Evolutionary conservation across 2,888 invertebrate genomes (phyloP).

Genomic region (Galerucella pusilla): DNA sequence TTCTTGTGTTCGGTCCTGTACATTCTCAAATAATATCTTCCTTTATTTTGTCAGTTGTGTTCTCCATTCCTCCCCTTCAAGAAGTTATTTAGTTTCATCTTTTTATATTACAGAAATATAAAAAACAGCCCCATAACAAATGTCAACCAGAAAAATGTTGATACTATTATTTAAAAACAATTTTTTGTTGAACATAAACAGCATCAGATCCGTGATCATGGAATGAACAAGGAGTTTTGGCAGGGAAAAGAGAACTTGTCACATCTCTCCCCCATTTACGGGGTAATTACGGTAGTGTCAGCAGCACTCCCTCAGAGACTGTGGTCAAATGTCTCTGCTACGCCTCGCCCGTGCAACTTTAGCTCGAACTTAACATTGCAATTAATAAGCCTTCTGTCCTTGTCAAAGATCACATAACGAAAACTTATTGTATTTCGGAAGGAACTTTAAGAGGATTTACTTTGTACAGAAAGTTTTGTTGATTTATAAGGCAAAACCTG

Average conservation of each 20-base stretch:
- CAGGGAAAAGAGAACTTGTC: slow-evolving; percentile 17
- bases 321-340: slow-evolving; percentile 48
- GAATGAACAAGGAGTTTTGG: neutral
- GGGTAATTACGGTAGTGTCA: slow-evolving; percentile 56
- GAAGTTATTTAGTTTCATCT: too few relatives aligned
- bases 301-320: slow-evolving; percentile 54
- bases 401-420: slow-evolving; percentile 43
- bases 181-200: too few relatives aligned
- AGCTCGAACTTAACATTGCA: slow-evolving; percentile 48
- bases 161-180: too few relatives aligned
- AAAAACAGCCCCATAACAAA: too few relatives aligned
- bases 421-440: slow-evolving; percentile 39
- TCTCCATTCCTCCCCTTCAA: too few relatives aligned
- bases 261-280: slow-evolving; percentile 39
- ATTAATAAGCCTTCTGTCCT: slow-evolving; percentile 46
- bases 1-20: too few relatives aligned
- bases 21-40: too few relatives aligned
- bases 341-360: slow-evolving; percentile 44
- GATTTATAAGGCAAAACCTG: slow-evolving; percentile 19
- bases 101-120: too few relatives aligned
- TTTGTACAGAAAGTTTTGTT: slow-evolving; percentile 16
- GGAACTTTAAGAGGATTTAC: slow-evolving; percentile 43
- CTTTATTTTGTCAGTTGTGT: too few relatives aligned
- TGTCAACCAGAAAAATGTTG: too few relatives aligned
- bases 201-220: too few relatives aligned